phyloP scores from a whole-genome alignment of 2,888 invertebrate species.

The Phytoseiulus persimilis region DNA sequence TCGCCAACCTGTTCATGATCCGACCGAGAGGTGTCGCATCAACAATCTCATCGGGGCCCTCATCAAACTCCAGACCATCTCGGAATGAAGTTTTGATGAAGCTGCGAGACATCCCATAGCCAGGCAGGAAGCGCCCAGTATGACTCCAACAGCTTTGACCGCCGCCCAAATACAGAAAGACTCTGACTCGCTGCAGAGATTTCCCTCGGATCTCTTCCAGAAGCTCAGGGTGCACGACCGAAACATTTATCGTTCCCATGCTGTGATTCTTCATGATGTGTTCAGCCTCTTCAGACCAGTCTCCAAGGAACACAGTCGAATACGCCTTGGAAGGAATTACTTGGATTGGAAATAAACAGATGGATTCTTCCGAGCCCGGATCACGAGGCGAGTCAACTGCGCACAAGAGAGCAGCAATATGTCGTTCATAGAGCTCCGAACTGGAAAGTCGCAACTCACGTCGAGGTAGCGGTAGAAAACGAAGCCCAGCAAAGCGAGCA shows the following conservation, averaged over 20 bases:
- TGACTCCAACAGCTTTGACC: not conserved
- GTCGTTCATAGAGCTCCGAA: too few relatives aligned
- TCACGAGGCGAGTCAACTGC: too few relatives aligned
- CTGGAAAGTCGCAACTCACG: not conserved
- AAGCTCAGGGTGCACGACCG: not conserved
- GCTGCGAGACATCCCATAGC: constrained; percentile 56
- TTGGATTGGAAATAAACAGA: too few relatives aligned
- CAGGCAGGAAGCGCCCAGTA: constrained; percentile 44
- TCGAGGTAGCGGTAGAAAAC: not conserved
- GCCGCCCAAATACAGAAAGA: not conserved
- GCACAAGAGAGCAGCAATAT: not conserved
- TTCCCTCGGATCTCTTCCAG: not conserved
- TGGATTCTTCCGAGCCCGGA: too few relatives aligned
- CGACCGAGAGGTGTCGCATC: constrained; percentile 55
- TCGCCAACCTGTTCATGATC: constrained; percentile 53
- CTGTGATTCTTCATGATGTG: not conserved
- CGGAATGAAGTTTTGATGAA: constrained; percentile 54
- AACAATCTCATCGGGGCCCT: constrained; percentile 54
- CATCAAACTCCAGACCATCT: constrained; percentile 43
- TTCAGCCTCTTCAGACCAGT: constrained; percentile 49
- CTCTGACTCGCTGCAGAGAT: not conserved
- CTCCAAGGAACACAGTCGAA: constrained; percentile 48
- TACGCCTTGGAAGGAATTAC: not conserved
- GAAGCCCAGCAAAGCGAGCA: constrained; percentile 40
- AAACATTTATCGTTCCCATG: not conserved